Base-by-base conservation (phyloP, 2,113 vertebrate species). In the Sturnus vulgaris region DNA sequence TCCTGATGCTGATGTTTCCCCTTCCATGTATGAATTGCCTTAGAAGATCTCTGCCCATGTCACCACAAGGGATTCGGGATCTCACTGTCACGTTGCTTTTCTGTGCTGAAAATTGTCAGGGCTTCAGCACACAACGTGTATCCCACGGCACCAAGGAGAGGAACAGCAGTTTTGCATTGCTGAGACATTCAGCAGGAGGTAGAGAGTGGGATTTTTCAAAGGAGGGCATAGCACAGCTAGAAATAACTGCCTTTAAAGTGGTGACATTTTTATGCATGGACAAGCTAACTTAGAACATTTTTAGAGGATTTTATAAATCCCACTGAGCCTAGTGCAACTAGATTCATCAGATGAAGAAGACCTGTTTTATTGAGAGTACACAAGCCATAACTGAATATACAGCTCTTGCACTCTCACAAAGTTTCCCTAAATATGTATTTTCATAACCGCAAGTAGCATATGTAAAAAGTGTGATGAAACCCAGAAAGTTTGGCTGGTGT, bases 231-330 rank as follows among this genome's bases (percentile, higher is more conserved):
- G 80, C 93, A 69, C 92, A 96, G 88, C 90, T 92, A 94, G 93
- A 96, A 97, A 96, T 97, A 96, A 92, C 93, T 88, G 72, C 59
- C 82, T 97, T 94, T 90, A 90, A 94, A 94, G 89, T 76, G 69
- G 66, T 95, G 93, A 92, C 92, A 84, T 96, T 96, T 96, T 95
- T 93, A 94, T 95, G 90, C 81, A 90, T 70, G 86, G 92, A 93
- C 92, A 75, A 95, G 61, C 82, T 96, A 96, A 92, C 88, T 92
- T 95, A 60, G 86, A 94, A 86, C 90, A 79, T 94, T 95, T 95
- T 84, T 90, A 96, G 88, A 84, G 76, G 69, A 78, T 96, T 94
- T 97, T 93, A 69, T 92, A 75, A 95, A 93, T 94, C 88, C 88
- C 69, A 10, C 86, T 94, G 90, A 83, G 88, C 82, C 64, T n/a